These are phyloP conservation scores for Enteromius treurensis DNA, from an alignment of 2,797 vertebrate species.

Conservation along the genomic window DNA sequence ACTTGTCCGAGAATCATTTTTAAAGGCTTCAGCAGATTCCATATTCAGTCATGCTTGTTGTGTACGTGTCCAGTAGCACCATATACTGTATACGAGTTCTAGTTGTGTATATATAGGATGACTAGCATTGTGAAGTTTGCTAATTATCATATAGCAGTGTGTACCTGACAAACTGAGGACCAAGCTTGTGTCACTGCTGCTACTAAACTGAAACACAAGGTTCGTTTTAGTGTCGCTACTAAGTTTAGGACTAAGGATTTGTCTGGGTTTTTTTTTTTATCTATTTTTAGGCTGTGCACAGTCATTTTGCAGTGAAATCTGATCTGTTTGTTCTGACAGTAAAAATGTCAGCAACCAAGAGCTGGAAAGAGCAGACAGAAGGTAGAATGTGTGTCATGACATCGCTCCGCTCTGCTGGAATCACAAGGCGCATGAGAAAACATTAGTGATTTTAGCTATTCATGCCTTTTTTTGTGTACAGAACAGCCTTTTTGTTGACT, in stretches of 20 bases:
- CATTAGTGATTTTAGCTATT: background rate
- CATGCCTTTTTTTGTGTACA: background rate
- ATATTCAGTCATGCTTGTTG: conserved; percentile 25
- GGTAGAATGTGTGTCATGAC: background rate
- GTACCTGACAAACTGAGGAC: conserved; percentile 6
- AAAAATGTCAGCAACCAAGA: background rate
- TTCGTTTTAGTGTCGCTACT: background rate
- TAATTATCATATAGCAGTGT: background rate
- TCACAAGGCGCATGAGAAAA: background rate
- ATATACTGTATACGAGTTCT: background rate
- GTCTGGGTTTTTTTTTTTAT: background rate
- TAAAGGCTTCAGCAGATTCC: conserved; percentile 9
- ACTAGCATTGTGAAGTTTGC: conserved; percentile 12
- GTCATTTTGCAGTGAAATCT: conserved; percentile 1
- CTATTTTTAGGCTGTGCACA: background rate
- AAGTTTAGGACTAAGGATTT: background rate
- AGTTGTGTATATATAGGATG: conserved; percentile 11
- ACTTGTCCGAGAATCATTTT: conserved; percentile 1
- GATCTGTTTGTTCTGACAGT: background rate
- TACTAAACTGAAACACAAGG: conserved; percentile 1
- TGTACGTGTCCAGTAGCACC: background rate
- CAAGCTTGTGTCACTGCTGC: background rate
- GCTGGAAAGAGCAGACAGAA: background rate
- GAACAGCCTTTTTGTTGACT: background rate
- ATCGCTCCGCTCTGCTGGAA: background rate